These are phyloP conservation scores for Zeuzera pyrina DNA, from an alignment of 2,888 invertebrate species.

Conservation along the genomic window DNA sequence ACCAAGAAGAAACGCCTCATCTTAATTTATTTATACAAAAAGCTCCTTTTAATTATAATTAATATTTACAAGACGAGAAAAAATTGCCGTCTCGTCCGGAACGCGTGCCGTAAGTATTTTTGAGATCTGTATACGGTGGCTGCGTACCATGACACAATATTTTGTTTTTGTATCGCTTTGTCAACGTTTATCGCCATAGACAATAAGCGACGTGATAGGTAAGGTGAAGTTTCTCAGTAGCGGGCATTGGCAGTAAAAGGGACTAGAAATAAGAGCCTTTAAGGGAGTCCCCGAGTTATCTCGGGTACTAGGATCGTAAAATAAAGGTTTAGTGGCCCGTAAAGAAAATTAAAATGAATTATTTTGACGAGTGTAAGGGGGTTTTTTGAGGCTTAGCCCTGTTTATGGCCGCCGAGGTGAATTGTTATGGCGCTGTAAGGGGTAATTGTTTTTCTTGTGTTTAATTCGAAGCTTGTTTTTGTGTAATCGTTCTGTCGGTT, in stretches of 20 bases:
- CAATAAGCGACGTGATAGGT: too few relatives aligned
- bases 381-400: conserved; percentile 37
- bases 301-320: conserved; percentile 60
- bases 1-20: conserved; percentile 43
- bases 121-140: conserved; percentile 12
- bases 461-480: conserved; percentile 32
- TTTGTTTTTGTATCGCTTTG: not conserved
- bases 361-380: conserved; percentile 68
- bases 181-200: too few relatives aligned
- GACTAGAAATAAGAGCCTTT: conserved; percentile 49
- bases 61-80: conserved; percentile 59
- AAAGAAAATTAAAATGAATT: conserved; percentile 74
- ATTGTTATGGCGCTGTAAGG: conserved; percentile 50
- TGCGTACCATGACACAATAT: conserved; percentile 4
- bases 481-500: conserved; percentile 26
- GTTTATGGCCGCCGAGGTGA: conserved; percentile 38
- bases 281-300: conserved; percentile 67
- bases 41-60: conserved; percentile 65
- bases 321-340: conserved; percentile 71
- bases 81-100: conserved; percentile 16
- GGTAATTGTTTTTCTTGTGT: conserved; percentile 47
- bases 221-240: conserved; percentile 10
- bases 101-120: conserved; percentile 8
- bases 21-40: conserved; percentile 64
- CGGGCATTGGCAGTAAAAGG: conserved; percentile 32